A percentile compares a stretch with the other conserved stretches of the same genome.
Conservation (phyloP, 2,113 vertebrate species). For the Aegithalos caudatus region DNA sequence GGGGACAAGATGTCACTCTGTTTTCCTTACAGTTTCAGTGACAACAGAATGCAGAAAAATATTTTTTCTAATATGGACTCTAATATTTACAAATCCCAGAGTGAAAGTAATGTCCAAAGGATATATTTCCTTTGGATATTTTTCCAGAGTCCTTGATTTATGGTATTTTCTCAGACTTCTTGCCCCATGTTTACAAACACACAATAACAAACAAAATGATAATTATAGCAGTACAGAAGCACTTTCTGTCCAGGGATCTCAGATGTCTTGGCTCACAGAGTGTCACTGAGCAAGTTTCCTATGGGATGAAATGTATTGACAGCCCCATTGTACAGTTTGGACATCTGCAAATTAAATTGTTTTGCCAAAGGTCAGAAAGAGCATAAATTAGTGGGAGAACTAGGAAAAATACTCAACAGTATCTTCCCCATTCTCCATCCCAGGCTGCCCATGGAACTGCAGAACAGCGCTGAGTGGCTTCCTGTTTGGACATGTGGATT, state of each 20-base stretch:
- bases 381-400: neutral
- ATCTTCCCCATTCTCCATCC: neutral
- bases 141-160: neutral
- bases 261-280: neutral
- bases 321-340: neutral
- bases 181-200: neutral
- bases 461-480: neutral
- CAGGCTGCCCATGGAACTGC: neutral
- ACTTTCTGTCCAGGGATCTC: neutral
- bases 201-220: neutral
- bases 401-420: neutral
- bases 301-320: neutral
- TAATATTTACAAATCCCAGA: neutral
- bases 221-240: neutral
- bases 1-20: neutral
- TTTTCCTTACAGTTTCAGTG: neutral
- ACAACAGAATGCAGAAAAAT: neutral
- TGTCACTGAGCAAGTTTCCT: neutral
- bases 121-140: neutral
- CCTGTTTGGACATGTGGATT: slow-evolving; percentile 6
- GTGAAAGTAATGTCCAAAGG: neutral
- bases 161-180: neutral
- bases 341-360: neutral
- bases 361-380: slow-evolving; percentile 15
- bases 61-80: neutral